Base-by-base conservation (phyloP, 2,113 vertebrate genomes). In the Theristicus caerulescens region DNA sequence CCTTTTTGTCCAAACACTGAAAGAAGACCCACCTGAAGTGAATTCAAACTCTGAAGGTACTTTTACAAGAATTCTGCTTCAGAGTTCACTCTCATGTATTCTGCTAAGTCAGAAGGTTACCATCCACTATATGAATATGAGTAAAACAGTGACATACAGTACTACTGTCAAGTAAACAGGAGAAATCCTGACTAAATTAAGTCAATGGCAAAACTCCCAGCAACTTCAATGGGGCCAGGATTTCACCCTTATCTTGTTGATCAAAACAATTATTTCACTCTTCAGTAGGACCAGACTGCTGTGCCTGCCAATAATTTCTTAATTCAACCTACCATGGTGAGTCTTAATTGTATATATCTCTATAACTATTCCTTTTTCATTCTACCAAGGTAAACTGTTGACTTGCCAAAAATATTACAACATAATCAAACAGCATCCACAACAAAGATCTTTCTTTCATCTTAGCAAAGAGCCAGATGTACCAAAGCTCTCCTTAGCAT, bases 281-380 rank as follows among this genome's bases (percentile, higher is more conserved):
- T 77, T 91, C 82, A 94, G 91, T 96, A 77, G 73, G 90, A 97
- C 71, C 36, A 79, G 42, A 55, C 58, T 88, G 88, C 54, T 77
- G 82, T 31, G 73, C 76, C 46, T 77, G 89, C 91, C 92, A 96
- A 94, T 65, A 93, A 92, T 93, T 88, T 96, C 90, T 96, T 91
- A 88, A 87, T 49, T 44, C 67, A 96, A 78, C 79, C 76, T 93
- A 77, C 31, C 44, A 36, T 12, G 34, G 15, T 6, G 14, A 66
- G 34, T 38, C 18, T 34, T 55, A 70, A 54, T 57, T 58, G 6
- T 18, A 59, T 55, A 77, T 31, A 66, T 8, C 8, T 55, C 79
- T 54, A 1, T 22, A 94, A 52, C 6, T 46, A 74, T 19, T 81
- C 29, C 40, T 47, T 88, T 91, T 81, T 59, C 36, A 55, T 54